Percentiles rank a stretch among this genome's conserved stretches.
These are phyloP conservation scores for Meiosimyza platycephala DNA, from an alignment of 2,888 invertebrate species.

Conservation along the genomic window DNA sequence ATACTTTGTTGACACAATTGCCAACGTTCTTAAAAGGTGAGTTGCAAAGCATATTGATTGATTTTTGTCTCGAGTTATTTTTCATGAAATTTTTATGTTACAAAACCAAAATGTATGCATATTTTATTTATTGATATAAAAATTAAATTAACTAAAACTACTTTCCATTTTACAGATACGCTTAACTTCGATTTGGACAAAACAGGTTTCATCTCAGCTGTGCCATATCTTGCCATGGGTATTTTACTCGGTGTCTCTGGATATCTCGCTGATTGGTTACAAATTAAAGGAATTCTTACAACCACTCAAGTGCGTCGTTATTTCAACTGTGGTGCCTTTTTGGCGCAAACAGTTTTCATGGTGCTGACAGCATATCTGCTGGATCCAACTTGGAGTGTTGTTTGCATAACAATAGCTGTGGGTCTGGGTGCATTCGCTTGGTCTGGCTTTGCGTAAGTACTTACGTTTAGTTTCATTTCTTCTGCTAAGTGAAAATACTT, in stretches of 20 bases:
- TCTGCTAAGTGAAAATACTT: conserved; percentile 5
- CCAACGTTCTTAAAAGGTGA: conserved; percentile 86
- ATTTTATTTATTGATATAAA: neutral
- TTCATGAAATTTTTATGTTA: no score
- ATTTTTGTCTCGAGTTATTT: no score
- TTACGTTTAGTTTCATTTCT: neutral
- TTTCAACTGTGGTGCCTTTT: conserved; percentile 81
- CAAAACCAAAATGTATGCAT: no score
- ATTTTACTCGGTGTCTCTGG: conserved; percentile 83
- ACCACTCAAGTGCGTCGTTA: conserved; percentile 81
- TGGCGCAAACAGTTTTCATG: conserved; percentile 88
- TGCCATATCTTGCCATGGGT: conserved; percentile 92
- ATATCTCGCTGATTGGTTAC: conserved; percentile 83
- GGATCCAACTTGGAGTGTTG: conserved; percentile 76
- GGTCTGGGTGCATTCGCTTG: conserved; percentile 93
- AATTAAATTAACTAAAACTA: neutral
- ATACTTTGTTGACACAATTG: conserved; percentile 83
- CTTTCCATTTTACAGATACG: conserved; percentile 72
- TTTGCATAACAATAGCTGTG: conserved; percentile 88
- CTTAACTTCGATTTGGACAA: conserved; percentile 79
- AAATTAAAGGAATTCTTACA: conserved; percentile 73
- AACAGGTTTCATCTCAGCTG: conserved; percentile 85
- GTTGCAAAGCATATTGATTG: no score
- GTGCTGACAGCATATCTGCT: conserved; percentile 81
- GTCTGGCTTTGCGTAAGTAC: conserved; percentile 85